Evolutionary conservation across 2,797 vertebrate genomes (phyloP), one percentile per base, ranked within the genome.

Genomic region (Crenuchus spilurus): DNA sequence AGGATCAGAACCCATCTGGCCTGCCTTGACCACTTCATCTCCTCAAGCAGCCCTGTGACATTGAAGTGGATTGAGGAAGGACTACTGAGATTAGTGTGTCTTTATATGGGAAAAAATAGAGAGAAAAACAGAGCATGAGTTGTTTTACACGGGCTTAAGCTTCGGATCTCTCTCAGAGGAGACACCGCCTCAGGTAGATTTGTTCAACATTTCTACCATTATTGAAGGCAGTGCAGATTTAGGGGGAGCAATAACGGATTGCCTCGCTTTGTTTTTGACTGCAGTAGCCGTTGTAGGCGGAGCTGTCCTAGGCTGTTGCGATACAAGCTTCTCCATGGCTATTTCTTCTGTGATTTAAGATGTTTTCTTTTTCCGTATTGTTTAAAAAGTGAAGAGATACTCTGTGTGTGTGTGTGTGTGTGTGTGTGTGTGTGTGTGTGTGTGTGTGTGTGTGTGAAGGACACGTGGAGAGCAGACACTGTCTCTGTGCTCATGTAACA

Each of bases 1-100:
- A 60, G 72, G 51, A 69, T 14, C 67, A 67, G 71, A 75, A 69
- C 76, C 74, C 74, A 71, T 76, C 80, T 77, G 74, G 62, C 31
- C 57, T 68, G 72, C 70, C 55, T 57, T 31, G 52, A 80, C 60
- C 48, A 76, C 66, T 80, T 69, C 70, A 75, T 73, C 75, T 76
- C 55, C 48, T 65, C 66, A 70, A 74, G 71, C 63, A 70, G 42
- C 60, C 58, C 70, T 64, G 64, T 78, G 79, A 81, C 64, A 77
- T 66, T 69, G 75, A 60, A 42, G 52, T 68, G 71, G 77, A 70
- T 61, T 74, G 76, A 55, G 55, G 24, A 67, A 66, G 66, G 57
- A 24, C 72, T 75, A 39, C 60, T 55, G 72, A 76, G 74, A 60
- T 73, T 65, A 65, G 18, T 26, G 11, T 52, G 20, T 16, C 30